phyloP scores from a whole-genome alignment of 2,888 invertebrate genomes.

The Cosmopolites sordidus region DNA sequence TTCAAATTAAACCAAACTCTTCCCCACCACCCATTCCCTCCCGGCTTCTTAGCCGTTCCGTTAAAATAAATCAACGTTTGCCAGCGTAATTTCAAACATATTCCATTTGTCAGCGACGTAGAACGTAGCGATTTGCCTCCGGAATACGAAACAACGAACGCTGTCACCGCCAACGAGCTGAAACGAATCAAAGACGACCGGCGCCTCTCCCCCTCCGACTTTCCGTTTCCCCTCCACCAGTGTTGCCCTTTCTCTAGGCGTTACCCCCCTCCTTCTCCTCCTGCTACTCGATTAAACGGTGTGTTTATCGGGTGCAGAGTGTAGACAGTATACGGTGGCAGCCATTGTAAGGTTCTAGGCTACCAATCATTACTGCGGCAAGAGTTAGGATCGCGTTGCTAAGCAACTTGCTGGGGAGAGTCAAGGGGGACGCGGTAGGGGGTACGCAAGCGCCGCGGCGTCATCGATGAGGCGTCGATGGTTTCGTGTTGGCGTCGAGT shows the following conservation, averaged over 20 bases:
- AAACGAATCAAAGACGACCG: not conserved
- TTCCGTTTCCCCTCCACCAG: not conserved
- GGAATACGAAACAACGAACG: conserved; percentile 17
- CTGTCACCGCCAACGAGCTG: no score
- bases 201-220: not conserved
- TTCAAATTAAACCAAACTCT: no score
- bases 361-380: conserved; percentile 50
- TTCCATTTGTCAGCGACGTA: conserved; percentile 14
- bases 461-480: conserved; percentile 10
- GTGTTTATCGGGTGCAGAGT: conserved; percentile 45
- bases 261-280: not conserved
- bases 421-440: conserved; percentile 9
- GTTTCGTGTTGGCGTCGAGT: no score
- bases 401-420: conserved; percentile 38
- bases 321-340: conserved; percentile 40
- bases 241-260: not conserved
- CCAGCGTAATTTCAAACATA: conserved; percentile 8
- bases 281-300: conserved; percentile 36
- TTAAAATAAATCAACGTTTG: no score
- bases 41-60: no score
- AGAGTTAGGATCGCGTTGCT: conserved; percentile 49
- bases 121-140: conserved; percentile 14
- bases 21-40: no score
- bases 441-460: conserved; percentile 16
- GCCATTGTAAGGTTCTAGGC: conserved; percentile 48